Conservation (phyloP, 2,113 vertebrate genomes). For the Triplophysa siluroides region DNA sequence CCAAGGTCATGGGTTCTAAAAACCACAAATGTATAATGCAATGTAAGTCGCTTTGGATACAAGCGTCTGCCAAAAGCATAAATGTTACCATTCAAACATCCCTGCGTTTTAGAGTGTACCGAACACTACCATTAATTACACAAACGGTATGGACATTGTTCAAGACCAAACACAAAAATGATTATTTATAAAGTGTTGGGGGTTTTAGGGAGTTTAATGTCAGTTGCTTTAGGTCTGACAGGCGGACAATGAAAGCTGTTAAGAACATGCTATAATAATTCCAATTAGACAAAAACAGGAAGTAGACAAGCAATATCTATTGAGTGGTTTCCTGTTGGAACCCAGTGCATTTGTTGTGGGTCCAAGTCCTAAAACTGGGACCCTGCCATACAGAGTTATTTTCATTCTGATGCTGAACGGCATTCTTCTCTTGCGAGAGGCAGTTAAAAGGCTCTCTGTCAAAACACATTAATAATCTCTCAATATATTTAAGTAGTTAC, state of each 20-base stretch:
- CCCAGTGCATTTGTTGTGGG: constrained; percentile 50
- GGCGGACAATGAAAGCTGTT: constrained; percentile 41
- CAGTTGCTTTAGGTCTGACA: constrained; percentile 29
- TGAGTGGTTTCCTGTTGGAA: constrained; percentile 64
- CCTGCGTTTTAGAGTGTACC: too few relatives aligned
- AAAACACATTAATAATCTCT: constrained; percentile 41
- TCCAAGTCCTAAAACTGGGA: constrained; percentile 49
- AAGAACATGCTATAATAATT: constrained; percentile 57
- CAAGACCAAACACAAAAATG: too few relatives aligned
- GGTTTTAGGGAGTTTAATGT: neutral
- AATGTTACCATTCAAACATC: too few relatives aligned
- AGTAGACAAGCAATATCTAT: constrained; percentile 63
- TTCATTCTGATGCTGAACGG: constrained; percentile 60
- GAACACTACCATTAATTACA: too few relatives aligned
- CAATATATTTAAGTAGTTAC: constrained; percentile 41
- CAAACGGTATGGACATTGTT: too few relatives aligned
- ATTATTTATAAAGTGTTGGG: neutral
- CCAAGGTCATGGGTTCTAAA: too few relatives aligned
- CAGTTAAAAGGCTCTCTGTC: constrained; percentile 47
- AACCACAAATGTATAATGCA: too few relatives aligned
- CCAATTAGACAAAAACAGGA: constrained; percentile 69
- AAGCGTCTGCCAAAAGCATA: too few relatives aligned
- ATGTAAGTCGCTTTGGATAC: too few relatives aligned
- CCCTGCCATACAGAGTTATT: constrained; percentile 55
- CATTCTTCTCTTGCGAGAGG: constrained; percentile 46